Base-by-base conservation (phyloP, 2,797 vertebrate genomes). In the Oreochromis grahami region DNA sequence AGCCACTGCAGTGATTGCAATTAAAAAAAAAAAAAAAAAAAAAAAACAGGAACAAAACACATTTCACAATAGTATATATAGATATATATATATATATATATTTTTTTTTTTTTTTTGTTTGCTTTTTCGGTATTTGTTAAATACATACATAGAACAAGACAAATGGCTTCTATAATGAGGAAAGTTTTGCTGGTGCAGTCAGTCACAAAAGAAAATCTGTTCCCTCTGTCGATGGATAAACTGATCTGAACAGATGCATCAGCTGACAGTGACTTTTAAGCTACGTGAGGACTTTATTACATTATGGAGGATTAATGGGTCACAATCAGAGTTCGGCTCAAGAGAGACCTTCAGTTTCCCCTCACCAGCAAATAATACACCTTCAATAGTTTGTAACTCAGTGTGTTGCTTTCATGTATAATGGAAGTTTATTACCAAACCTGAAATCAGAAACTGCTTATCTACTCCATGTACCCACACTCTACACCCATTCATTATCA, bases 11-110 rank as follows among this genome's bases (percentile, higher is more conserved):
- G 86, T 55, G 43, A 86, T 86, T 88, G 92, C 86, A 83, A 91
- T 94, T 5, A 2, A n/a, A 60, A 56, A 58, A 58, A 15, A 6
- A 53, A 0, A 55, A 15, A 1, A 60, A 63, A 36, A n/a, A n/a
- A 87, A 89, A 89, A 94, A 96, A 92, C 86, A 82, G 87, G 93
- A 94, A 93, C 88, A 91, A 90, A 92, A 94, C 93, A 97, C 95
- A 92, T 93, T 95, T 96, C 95, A 96, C 96, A 96, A 94, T 95
- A 94, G 94, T 94, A 92, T 94, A 92, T 94, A 93, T 48, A 48
- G 15, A 17, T 92, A 17, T 17, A 50, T 17, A 50, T 17, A 48
- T 50, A n/a, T 50, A 9, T n/a, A n/a, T n/a, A n/a, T n/a, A n/a
- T n/a, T n/a, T n/a, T n/a, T n/a, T n/a, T n/a, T n/a, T n/a, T n/a